Evolutionary conservation across 2,888 invertebrate genomes (phyloP).

Genomic region (Galerucella nymphaeae): DNA sequence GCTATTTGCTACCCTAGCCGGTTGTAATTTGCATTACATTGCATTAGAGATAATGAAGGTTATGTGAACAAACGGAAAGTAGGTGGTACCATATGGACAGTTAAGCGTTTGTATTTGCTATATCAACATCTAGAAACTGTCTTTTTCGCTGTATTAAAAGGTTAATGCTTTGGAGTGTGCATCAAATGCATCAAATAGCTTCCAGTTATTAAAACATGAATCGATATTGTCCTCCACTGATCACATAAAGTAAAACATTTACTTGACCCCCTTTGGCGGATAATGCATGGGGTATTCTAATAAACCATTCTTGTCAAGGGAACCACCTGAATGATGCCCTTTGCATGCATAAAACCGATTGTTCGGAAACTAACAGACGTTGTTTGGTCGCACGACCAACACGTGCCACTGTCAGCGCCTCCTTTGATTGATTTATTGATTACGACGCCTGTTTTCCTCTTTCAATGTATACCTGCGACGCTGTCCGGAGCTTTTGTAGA

Average conservation of each 20-base stretch:
- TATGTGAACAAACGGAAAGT: too few relatives aligned
- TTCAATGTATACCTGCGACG: constrained; percentile 26
- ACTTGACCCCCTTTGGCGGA: constrained; percentile 36
- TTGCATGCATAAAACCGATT: constrained; percentile 41
- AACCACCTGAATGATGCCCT: constrained; percentile 44
- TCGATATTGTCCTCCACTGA: constrained; percentile 9
- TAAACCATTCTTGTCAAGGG: constrained; percentile 41
- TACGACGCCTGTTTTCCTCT: constrained; percentile 38
- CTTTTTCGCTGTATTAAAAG: not conserved
- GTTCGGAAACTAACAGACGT: constrained; percentile 36
- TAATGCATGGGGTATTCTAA: constrained; percentile 42
- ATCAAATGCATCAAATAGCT: not conserved
- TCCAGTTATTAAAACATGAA: not conserved
- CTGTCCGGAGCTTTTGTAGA: constrained; percentile 8
- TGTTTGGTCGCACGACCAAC: constrained; percentile 40
- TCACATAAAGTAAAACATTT: constrained; percentile 34
- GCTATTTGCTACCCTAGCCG: too few relatives aligned
- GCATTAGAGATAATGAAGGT: too few relatives aligned
- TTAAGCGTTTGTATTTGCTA: not conserved
- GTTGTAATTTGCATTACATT: too few relatives aligned
- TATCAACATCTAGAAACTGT: not conserved
- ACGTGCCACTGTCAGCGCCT: constrained; percentile 46
- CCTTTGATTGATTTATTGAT: constrained; percentile 47
- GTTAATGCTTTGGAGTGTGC: not conserved
- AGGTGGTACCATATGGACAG: too few relatives aligned